Base-by-base conservation (phyloP, 2,113 vertebrate species). In the Gopherus flavomarginatus region DNA sequence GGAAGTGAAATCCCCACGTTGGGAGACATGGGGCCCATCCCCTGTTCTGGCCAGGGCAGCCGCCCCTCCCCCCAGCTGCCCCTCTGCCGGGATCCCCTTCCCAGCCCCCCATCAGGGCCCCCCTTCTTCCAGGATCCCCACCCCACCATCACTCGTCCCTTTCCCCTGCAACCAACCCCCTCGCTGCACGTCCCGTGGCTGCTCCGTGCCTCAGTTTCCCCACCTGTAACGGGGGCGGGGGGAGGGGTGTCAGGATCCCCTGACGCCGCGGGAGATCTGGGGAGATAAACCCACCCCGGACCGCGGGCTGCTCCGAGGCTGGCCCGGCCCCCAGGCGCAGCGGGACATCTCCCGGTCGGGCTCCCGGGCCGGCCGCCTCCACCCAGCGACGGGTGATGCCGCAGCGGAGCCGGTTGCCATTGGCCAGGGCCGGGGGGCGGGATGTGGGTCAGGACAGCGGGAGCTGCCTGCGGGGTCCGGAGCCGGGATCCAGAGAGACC, bases 351-450 rank as follows among this genome's bases (percentile, higher is more conserved):
- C 82, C 87, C 19, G 2, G 27, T 81, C 6, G 6, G 19, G n/a
- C 49, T 5, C 29, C 35, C 7, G 7, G 26, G 19, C 31, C 54
- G 38, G 6, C 4, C n/a, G 8, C 19, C 75, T 89, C 91, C 86
- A 72, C 96, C 95, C 92, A 88, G 96, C 50, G 93, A 98, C 97
- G 81, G 95, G 93, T 98, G 97, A 98, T 72, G 85, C 84, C 50
- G 3, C 7, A 1, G 31, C 17, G 16, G 57, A n/a, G 1, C 42
- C n/a, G 29, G 65, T 56, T 19, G 27, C 4, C 80, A 97, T 97
- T 97, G 52, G 97, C 84, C n/a, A 26, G 49, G 50, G 12, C 4
- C 31, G 56, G 82, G 54, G n/a, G n/a, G 26, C 5, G 35, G 5
- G 49, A 5, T 44, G 44, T 44, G 82, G 59, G 35, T 12, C 11